phyloP scores from a whole-genome alignment of 2,797 vertebrate genomes.

The Hyperoplus immaculatus region DNA sequence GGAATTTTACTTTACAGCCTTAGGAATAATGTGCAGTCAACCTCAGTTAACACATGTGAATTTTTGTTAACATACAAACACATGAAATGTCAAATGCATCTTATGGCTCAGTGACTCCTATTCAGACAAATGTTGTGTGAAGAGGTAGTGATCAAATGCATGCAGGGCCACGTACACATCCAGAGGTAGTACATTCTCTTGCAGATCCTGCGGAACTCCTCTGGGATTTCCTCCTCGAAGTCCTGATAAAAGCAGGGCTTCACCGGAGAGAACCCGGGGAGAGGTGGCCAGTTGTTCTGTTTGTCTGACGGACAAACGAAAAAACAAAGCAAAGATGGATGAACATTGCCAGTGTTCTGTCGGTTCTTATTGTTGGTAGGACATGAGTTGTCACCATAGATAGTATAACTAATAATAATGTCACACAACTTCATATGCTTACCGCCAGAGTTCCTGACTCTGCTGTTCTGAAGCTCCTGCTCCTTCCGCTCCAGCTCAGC shows the following conservation, averaged over 20 bases:
- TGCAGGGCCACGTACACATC: slow-evolving; percentile 90
- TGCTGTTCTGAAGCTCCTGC: slow-evolving; percentile 88
- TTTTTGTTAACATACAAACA: background rate
- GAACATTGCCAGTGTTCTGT: background rate
- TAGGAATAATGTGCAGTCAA: background rate
- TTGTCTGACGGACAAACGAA: slow-evolving; percentile 80
- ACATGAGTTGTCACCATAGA: background rate
- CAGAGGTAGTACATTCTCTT: slow-evolving; percentile 98
- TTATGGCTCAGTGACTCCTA: background rate
- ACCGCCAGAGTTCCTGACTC: slow-evolving; percentile 46
- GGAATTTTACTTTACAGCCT: background rate
- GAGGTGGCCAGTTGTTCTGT: slow-evolving; percentile 97
- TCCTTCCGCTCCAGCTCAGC: slow-evolving; percentile 94
- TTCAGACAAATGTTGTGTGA: background rate
- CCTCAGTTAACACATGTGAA: background rate
- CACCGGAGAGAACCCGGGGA: slow-evolving; percentile 90
- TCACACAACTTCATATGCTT: background rate
- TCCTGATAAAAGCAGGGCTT: slow-evolving; percentile 98
- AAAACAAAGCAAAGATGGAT: background rate
- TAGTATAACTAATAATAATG: background rate
- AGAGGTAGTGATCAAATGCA: background rate
- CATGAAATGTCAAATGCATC: background rate
- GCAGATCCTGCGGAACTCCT: slow-evolving; percentile 92
- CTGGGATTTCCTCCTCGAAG: slow-evolving; percentile 95
- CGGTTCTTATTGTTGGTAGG: background rate